Conservation (phyloP, 2,888 invertebrate species). For the Thalpophila matura region DNA sequence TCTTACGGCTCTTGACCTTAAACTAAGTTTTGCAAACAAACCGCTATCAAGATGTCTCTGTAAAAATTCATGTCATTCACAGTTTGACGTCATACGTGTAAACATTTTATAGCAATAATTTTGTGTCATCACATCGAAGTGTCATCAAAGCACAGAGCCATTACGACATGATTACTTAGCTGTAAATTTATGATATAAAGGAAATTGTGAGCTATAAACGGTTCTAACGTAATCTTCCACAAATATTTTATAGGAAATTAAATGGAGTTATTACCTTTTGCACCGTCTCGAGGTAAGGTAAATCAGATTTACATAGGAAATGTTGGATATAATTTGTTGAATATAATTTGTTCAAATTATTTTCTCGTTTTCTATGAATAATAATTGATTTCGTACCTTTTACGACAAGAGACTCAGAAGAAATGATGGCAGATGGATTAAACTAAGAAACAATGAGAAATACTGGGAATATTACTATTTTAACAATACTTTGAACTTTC, state of each 20-base stretch:
- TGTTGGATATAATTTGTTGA: not conserved
- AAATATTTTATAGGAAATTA: constrained; percentile 44
- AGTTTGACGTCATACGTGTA: constrained; percentile 9
- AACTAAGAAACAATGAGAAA: not conserved
- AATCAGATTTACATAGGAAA: constrained; percentile 30
- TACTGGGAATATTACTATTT: not conserved
- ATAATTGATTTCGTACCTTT: constrained; percentile 6
- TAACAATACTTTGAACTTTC: not conserved
- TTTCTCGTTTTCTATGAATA: constrained; percentile 16
- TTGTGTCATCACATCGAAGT: constrained; percentile 57
- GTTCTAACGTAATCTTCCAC: constrained; percentile 19
- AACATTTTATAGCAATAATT: constrained; percentile 56
- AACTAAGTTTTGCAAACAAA: not conserved
- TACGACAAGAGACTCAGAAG: not conserved
- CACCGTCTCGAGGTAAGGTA: constrained; percentile 7
- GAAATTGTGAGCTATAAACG: constrained; percentile 44
- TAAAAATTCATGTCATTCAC: too few species aligned
- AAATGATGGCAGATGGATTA: not conserved
- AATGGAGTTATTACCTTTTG: constrained; percentile 27
- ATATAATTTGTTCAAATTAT: constrained; percentile 5
- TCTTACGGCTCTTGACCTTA: too few species aligned
- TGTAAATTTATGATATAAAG: constrained; percentile 46
- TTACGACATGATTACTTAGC: constrained; percentile 50
- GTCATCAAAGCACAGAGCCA: constrained; percentile 47
- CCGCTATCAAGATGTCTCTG: not conserved